A percentile compares a stretch with the other conserved stretches of the same genome.
Evolutionary conservation across 2,113 vertebrate species (phyloP).

Genomic region (Thinocorus orbignyianus): DNA sequence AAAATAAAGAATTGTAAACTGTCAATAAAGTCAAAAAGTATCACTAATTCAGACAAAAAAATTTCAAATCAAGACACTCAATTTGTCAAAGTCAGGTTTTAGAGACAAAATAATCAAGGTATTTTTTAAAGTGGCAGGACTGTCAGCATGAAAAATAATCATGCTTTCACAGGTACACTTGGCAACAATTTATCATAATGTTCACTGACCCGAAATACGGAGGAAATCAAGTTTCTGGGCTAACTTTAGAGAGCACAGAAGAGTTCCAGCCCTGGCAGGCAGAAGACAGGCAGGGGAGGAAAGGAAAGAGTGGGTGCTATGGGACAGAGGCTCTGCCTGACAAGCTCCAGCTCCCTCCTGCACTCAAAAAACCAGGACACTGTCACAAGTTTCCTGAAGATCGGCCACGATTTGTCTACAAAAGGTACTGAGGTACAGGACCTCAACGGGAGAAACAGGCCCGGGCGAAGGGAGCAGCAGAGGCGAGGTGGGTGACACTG

Average conservation of each 20-base stretch:
- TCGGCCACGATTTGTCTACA: background rate
- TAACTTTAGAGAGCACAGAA: background rate
- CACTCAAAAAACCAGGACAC: background rate
- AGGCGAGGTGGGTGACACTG: background rate
- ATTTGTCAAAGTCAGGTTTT: background rate
- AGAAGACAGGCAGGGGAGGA: background rate
- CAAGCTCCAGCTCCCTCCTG: background rate
- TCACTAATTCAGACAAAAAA: background rate
- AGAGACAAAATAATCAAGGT: background rate
- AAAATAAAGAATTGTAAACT: background rate
- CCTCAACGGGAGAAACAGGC: background rate
- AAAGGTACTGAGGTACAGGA: background rate
- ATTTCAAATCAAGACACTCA: background rate
- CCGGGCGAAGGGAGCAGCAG: rapidly evolving
- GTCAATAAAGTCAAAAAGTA: background rate
- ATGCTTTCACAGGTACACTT: background rate
- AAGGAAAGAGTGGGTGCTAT: background rate
- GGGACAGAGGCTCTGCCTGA: background rate
- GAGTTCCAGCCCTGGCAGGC: background rate
- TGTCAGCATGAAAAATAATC: background rate
- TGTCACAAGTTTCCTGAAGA: background rate
- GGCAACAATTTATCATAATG: background rate
- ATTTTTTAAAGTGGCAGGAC: background rate
- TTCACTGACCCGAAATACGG: background rate
- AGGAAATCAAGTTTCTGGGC: background rate